phyloP scores from a whole-genome alignment of 1,140 invertebrate genomes.

The Oscheius sp. region DNA sequence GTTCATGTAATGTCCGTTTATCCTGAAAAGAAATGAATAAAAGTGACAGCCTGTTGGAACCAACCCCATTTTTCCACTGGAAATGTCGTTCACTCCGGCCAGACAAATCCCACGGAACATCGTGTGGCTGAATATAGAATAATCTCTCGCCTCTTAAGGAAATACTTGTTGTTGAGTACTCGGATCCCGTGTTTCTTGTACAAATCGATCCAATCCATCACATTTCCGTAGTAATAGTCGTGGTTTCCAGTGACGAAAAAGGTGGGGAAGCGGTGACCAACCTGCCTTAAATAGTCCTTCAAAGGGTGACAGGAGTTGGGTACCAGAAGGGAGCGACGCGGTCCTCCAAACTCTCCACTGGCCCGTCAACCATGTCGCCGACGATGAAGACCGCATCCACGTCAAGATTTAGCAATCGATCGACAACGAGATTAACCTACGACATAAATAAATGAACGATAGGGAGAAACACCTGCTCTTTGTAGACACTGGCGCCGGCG shows the following conservation, averaged over 20 bases:
- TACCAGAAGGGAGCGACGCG: slow-evolving; percentile 28
- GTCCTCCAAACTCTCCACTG: slow-evolving; percentile 19
- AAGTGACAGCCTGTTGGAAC: neutral
- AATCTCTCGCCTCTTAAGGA: neutral
- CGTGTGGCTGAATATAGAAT: slow-evolving; percentile 20
- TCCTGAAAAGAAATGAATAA: slow-evolving; percentile 21
- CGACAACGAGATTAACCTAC: slow-evolving; percentile 30
- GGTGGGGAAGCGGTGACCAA: slow-evolving; percentile 2
- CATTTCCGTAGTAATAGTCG: slow-evolving; percentile 45
- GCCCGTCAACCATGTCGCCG: slow-evolving; percentile 42
- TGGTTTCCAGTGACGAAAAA: slow-evolving; percentile 41
- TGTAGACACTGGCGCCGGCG: slow-evolving; percentile 29
- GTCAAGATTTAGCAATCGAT: slow-evolving; percentile 28
- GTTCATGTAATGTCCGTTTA: slow-evolving; percentile 37
- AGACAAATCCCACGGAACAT: slow-evolving; percentile 40
- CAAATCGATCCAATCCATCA: slow-evolving; percentile 31
- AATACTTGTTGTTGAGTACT: slow-evolving; percentile 41
- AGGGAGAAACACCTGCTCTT: slow-evolving; percentile 17
- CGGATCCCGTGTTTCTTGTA: slow-evolving; percentile 34
- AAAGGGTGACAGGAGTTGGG: neutral
- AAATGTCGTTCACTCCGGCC: slow-evolving; percentile 42
- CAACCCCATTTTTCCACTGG: slow-evolving; percentile 36
- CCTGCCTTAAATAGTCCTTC: slow-evolving; percentile 1
- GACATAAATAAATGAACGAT: neutral
- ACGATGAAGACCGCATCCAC: slow-evolving; percentile 43